Percentiles rank a stretch among this genome's conserved stretches.
Conservation (phyloP, 1,140 invertebrate genomes). For the Trichogramma pretiosum region DNA sequence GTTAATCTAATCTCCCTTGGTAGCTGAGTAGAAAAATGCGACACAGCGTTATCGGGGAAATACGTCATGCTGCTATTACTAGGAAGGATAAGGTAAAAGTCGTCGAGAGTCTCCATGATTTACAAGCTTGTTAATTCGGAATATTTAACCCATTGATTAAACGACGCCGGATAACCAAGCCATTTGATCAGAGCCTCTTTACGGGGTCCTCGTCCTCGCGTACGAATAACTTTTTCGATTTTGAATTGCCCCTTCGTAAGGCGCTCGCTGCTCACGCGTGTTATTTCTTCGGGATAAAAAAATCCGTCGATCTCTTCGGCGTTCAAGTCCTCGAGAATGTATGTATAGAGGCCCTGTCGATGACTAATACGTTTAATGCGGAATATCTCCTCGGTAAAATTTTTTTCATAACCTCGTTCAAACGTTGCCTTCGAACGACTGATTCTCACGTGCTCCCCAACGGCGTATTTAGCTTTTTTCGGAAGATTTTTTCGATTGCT, state of each 20-base stretch:
- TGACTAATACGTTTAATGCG: neutral
- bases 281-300: neutral
- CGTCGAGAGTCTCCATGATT: neutral
- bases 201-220: neutral
- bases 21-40: constrained; percentile 19
- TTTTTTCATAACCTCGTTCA: constrained; percentile 14
- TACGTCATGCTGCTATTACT: constrained; percentile 18
- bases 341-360: constrained; percentile 1
- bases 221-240: neutral
- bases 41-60: constrained; percentile 22
- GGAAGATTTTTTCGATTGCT: neutral
- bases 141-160: constrained; percentile 15
- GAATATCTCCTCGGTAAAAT: constrained; percentile 2
- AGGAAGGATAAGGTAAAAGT: constrained; percentile 10
- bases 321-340: neutral
- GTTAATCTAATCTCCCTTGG: constrained; percentile 11
- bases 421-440: constrained; percentile 6
- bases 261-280: neutral
- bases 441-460: neutral
- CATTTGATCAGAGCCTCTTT: constrained; percentile 1
- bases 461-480: neutral
- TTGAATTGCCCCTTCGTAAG: neutral
- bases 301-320: constrained; percentile 1
- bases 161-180: constrained; percentile 10
- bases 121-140: constrained; percentile 5